Evolutionary conservation across 2,888 invertebrate genomes (phyloP), one percentile per base, ranked within the genome.

Genomic region (Chymomyza amoena): DNA sequence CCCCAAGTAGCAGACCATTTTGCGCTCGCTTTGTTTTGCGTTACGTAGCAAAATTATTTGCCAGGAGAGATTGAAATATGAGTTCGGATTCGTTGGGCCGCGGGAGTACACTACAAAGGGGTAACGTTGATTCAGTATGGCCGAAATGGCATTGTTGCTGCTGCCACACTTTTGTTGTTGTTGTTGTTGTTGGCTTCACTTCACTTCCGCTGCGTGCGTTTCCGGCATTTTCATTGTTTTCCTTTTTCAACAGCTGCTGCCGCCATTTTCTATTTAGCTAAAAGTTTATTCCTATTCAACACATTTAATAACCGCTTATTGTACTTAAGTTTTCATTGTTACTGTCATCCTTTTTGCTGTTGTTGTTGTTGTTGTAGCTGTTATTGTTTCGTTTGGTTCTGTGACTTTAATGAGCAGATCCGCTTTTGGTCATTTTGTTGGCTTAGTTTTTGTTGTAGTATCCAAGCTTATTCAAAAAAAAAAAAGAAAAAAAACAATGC

Each of bases 261-360:
- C 75, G 70, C 87, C 84, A 79, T 83, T 84, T 87, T 83, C 76
- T 78, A 87, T 83, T 84, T 77, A 75, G 76, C 84, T 76, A 78
- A 87, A 84, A 84, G 75, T 87, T 87, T 86, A 86, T 83, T 87
- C 84, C 78, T 81, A 85, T 81, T 80, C 84, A 74, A 81, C 80
- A 73, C 76, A 84, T 83, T 84, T 87, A 87, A 86, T 88, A 87
- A 87, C 80, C 80, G 81, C 86, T 87, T 83, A 86, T 85, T 87
- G 88, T 87, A 79, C 81, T 81, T 81, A 83, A 82, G 76, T 69
- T 77, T 64, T 66, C 76, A 82, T 80, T 87, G 85, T 87, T 77
- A 78, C 65, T 64, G 64, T 64, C n/a, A 54, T 64, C n/a, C 32
- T 63, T 51, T 28, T 63, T 51, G 25, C 36, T 64, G 39, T 54